Percentiles rank a stretch among this genome's conserved stretches.
Conservation (phyloP, 2,888 invertebrate species). For the Rhamphomyia laevipes region DNA sequence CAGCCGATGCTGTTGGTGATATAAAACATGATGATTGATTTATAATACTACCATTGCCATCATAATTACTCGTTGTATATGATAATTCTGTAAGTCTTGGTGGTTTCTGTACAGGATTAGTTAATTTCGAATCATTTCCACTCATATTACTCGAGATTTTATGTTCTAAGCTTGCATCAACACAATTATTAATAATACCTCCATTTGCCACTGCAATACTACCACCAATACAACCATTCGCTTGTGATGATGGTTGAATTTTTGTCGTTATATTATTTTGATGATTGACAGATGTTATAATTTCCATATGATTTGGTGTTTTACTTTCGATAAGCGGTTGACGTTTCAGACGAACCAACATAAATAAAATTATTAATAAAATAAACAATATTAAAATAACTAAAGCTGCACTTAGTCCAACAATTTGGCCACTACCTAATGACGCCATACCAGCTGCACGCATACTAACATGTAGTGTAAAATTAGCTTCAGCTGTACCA, state of each 20-base stretch:
- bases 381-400: conserved; percentile 67
- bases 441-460: conserved; percentile 68
- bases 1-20: conserved; percentile 60
- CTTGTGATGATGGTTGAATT: conserved; percentile 31
- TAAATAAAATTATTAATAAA: conserved; percentile 56
- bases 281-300: conserved; percentile 52
- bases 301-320: conserved; percentile 61
- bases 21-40: conserved; percentile 56
- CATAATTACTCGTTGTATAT: conserved; percentile 56
- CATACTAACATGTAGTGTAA: conserved; percentile 71
- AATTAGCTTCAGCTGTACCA: conserved; percentile 78
- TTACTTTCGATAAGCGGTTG: conserved; percentile 63
- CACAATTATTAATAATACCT: conserved; percentile 40
- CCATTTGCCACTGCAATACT: conserved; percentile 46
- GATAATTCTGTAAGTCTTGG: conserved; percentile 55
- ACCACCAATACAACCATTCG: conserved; percentile 38
- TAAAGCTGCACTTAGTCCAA: conserved; percentile 70
- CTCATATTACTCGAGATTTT: conserved; percentile 17
- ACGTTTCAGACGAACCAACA: conserved; percentile 62
- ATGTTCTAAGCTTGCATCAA: conserved; percentile 29
- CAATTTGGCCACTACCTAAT: conserved; percentile 73
- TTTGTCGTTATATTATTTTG: conserved; percentile 41
- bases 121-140: conserved; percentile 35
- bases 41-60: conserved; percentile 53
- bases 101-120: conserved; percentile 61